A percentile compares a stretch with the other conserved stretches of the same genome.
These are phyloP conservation scores for Miltochrista miniata DNA, from an alignment of 2,888 invertebrate genomes.

Conservation along the genomic window DNA sequence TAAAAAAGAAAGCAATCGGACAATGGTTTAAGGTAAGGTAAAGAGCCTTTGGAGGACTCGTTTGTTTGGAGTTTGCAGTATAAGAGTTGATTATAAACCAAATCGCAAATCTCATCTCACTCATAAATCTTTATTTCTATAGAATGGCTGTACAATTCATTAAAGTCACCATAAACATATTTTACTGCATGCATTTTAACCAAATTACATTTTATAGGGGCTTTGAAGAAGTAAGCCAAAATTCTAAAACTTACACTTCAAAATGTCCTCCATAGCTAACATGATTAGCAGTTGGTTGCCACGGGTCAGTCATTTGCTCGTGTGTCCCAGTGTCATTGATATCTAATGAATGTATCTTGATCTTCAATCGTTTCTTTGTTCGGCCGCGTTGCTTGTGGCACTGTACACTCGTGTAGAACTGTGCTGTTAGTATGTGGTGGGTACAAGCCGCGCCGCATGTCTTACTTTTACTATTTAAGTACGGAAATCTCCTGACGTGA, in stretches of 20 bases:
- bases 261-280: conserved; percentile 63
- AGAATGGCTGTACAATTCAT: too few species aligned
- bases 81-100: too few species aligned
- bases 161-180: too few species aligned
- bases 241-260: conserved; percentile 55
- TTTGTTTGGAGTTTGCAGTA: too few species aligned
- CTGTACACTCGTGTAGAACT: conserved; percentile 40
- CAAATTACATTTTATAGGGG: too few species aligned
- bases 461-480: conserved; percentile 55
- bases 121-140: too few species aligned
- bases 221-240: background rate
- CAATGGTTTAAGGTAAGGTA: too few species aligned
- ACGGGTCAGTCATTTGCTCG: conserved; percentile 65
- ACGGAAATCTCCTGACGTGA: conserved; percentile 56
- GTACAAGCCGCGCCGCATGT: conserved; percentile 46
- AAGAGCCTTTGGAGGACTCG: too few species aligned
- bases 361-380: conserved; percentile 47
- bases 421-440: conserved; percentile 21
- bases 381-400: conserved; percentile 43
- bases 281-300: conserved; percentile 54
- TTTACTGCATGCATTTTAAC: too few species aligned
- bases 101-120: too few species aligned
- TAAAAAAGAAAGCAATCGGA: too few species aligned
- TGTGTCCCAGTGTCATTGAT: conserved; percentile 45
- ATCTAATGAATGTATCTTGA: conserved; percentile 49